A percentile compares a stretch with the other conserved stretches of the same genome.
phyloP scores from a whole-genome alignment of 2,888 invertebrate genomes.

The Nemotelus nigrinus region DNA sequence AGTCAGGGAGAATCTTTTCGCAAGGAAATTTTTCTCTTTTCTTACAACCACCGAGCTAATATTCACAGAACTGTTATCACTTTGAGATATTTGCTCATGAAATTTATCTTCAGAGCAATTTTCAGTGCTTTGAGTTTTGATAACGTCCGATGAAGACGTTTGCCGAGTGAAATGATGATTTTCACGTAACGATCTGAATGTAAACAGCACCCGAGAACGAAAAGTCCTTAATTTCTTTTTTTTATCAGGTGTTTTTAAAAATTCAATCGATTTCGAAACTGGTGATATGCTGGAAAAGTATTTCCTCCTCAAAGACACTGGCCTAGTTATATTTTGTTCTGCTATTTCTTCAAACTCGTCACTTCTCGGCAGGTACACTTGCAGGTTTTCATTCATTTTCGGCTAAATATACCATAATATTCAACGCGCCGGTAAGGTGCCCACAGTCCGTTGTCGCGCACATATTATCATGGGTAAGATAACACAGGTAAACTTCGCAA shows the following conservation, averaged over 20 bases:
- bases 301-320: not conserved
- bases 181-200: slow-evolving; percentile 58
- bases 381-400: not conserved
- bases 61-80: too few species aligned
- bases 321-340: not conserved
- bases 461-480: too few species aligned
- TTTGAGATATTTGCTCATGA: too few species aligned
- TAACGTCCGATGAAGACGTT: not conserved
- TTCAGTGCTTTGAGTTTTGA: too few species aligned
- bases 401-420: slow-evolving; percentile 44
- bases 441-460: too few species aligned
- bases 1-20: not conserved
- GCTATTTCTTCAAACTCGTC: not conserved
- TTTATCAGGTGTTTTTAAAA: not conserved
- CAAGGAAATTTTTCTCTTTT: slow-evolving; percentile 31
- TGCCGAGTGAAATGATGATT: slow-evolving; percentile 1
- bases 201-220: slow-evolving; percentile 61
- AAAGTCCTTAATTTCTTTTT: not conserved
- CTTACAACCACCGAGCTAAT: not conserved
- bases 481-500: too few species aligned
- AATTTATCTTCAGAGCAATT: too few species aligned
- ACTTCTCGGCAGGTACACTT: not conserved
- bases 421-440: too few species aligned
- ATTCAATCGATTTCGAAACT: not conserved
- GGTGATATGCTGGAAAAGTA: not conserved